phyloP scores from a whole-genome alignment of 2,113 vertebrate genomes.

The Hydrolagus affinis region DNA sequence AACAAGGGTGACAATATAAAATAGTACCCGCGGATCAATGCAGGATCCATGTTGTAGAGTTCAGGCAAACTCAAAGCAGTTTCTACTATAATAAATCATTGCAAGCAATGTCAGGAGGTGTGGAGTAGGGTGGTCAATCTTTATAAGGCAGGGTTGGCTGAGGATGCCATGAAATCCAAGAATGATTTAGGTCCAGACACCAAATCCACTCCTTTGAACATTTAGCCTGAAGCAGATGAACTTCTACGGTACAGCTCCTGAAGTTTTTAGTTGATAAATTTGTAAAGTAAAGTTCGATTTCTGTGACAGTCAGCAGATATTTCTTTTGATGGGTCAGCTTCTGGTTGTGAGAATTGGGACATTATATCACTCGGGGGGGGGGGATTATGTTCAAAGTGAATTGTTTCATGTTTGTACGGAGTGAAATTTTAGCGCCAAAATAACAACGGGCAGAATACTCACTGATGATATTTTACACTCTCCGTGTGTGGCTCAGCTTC shows the following conservation, averaged over 20 bases:
- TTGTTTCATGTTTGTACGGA: background rate
- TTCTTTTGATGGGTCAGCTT: background rate
- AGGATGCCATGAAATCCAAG: background rate
- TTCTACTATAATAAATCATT: background rate
- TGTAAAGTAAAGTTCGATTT: background rate
- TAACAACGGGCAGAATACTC: background rate
- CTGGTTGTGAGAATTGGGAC: background rate
- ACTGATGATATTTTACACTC: background rate
- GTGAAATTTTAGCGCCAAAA: background rate
- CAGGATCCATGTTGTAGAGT: background rate
- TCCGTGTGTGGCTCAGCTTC: background rate
- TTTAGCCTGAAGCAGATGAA: background rate
- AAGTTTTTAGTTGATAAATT: background rate
- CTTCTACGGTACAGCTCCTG: background rate
- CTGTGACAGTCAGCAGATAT: background rate
- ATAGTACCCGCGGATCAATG: background rate
- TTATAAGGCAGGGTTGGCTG: background rate
- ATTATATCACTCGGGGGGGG: background rate
- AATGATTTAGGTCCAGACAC: background rate
- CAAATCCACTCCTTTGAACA: background rate
- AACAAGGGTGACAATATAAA: background rate
- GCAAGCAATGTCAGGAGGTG: background rate
- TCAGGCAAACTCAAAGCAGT: background rate
- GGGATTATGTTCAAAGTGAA: background rate
- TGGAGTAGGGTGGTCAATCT: background rate